These are phyloP conservation scores for Eulithis testata DNA, from an alignment of 2,888 invertebrate species.

Conservation along the genomic window DNA sequence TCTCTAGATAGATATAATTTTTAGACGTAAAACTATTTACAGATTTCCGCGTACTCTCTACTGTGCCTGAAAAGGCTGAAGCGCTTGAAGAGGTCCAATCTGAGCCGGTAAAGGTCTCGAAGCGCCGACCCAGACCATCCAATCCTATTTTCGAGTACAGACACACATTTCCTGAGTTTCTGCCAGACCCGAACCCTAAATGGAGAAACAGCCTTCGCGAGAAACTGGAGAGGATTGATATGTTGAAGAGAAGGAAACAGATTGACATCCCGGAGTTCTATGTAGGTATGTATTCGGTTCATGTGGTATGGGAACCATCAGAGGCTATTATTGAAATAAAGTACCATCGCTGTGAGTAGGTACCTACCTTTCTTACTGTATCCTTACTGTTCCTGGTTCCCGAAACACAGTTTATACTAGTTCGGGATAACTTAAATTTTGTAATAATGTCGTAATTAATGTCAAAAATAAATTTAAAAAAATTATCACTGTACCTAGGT, in stretches of 20 bases:
- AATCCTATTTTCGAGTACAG: constrained; percentile 84
- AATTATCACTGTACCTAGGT: too few relatives aligned
- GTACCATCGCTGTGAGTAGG: too few relatives aligned
- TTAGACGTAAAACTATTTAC: constrained; percentile 28
- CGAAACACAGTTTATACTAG: too few relatives aligned
- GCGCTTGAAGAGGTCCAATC: constrained; percentile 40
- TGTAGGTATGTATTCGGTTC: constrained; percentile 88
- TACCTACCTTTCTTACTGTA: too few relatives aligned
- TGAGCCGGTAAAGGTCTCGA: constrained; percentile 43
- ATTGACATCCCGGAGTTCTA: constrained; percentile 99
- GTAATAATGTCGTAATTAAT: too few relatives aligned
- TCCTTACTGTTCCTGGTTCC: too few relatives aligned
- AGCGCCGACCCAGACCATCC: constrained; percentile 46
- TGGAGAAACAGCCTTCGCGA: constrained; percentile 93
- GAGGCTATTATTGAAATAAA: too few relatives aligned
- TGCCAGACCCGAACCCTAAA: constrained; percentile 92
- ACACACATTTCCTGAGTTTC: constrained; percentile 94
- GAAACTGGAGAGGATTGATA: constrained; percentile 95
- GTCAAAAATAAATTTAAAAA: too few relatives aligned
- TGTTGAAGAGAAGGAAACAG: constrained; percentile 92
- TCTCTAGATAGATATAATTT: not conserved
- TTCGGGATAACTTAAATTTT: too few relatives aligned
- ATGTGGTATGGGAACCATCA: too few relatives aligned
- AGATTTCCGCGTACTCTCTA: constrained; percentile 67
- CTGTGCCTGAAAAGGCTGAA: constrained; percentile 62